These are phyloP conservation scores for Bradypus variegatus DNA, from an alignment of 2,797 vertebrate species.

Conservation along the genomic window DNA sequence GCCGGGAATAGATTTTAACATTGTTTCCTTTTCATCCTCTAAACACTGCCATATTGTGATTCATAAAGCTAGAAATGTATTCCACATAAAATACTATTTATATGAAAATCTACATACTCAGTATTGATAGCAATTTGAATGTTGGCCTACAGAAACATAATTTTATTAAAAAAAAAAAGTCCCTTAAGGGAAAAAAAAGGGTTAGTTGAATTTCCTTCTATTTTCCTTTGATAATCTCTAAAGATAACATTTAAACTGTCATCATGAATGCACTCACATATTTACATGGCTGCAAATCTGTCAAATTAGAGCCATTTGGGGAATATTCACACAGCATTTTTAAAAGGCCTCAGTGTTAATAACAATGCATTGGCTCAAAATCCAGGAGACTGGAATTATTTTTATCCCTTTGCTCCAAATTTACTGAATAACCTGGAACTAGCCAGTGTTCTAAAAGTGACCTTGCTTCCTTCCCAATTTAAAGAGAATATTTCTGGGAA, in stretches of 20 bases:
- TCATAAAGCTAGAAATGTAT: not conserved
- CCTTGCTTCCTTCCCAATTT: not conserved
- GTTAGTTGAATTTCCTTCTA: slow-evolving; percentile 9
- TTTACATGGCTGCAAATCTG: slow-evolving; percentile 1
- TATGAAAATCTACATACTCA: not conserved
- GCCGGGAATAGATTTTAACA: not conserved
- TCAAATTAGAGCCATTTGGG: slow-evolving; percentile 27
- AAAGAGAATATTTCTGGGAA: slow-evolving; percentile 14
- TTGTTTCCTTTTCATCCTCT: not conserved
- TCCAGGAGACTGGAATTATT: slow-evolving; percentile 6
- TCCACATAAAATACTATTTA: not conserved
- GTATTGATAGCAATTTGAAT: not conserved
- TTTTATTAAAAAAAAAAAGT: slow-evolving; percentile 27
- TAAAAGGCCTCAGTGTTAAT: not conserved
- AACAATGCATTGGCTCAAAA: slow-evolving; percentile 28
- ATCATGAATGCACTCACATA: not conserved
- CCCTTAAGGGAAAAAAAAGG: not conserved
- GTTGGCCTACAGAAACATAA: slow-evolving; percentile 20
- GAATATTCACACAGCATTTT: slow-evolving; percentile 37
- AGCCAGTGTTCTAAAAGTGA: not conserved
- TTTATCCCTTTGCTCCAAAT: slow-evolving; percentile 24
- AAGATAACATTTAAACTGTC: slow-evolving; percentile 40
- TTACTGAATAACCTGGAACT: not conserved
- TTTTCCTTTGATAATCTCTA: slow-evolving; percentile 48
- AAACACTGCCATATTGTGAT: not conserved